These are phyloP conservation scores for Zhengitettix transpicula DNA, from an alignment of 2,888 invertebrate genomes.

Conservation along the genomic window DNA sequence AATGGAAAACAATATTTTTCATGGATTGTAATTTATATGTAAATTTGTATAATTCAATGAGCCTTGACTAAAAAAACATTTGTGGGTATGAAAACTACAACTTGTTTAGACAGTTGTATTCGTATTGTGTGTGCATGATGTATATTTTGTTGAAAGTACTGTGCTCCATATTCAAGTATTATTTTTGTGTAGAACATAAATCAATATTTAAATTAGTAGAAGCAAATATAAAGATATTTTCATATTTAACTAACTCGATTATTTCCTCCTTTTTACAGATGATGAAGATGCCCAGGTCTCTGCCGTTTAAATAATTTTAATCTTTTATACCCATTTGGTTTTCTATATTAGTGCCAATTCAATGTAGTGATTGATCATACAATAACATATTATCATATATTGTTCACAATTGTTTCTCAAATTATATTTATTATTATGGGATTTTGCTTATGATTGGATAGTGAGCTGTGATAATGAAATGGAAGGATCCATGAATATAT, in stretches of 20 bases:
- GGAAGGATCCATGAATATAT: not conserved
- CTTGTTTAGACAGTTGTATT: not conserved
- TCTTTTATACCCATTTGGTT: not conserved
- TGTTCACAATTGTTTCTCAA: no score
- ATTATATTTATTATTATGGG: no score
- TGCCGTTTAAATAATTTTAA: conserved; percentile 30
- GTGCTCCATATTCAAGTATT: not conserved
- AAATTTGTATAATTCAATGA: no score
- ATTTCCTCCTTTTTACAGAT: conserved; percentile 29
- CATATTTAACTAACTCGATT: no score
- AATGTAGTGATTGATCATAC: no score
- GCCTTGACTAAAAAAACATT: no score
- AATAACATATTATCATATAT: no score
- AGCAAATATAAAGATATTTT: conserved; percentile 13
- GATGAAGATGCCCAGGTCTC: conserved; percentile 50
- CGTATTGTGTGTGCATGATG: not conserved
- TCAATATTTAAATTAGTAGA: not conserved
- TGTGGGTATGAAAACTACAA: no score
- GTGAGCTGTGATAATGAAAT: not conserved
- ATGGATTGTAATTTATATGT: no score
- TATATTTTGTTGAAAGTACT: not conserved
- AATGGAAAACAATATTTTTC: no score
- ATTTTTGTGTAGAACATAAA: not conserved
- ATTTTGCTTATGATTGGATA: no score
- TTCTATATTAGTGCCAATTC: no score